Evolutionary conservation across 2,888 invertebrate species (phyloP), one percentile per base, ranked within the genome.

Genomic region (Protodeltote pygarga): DNA sequence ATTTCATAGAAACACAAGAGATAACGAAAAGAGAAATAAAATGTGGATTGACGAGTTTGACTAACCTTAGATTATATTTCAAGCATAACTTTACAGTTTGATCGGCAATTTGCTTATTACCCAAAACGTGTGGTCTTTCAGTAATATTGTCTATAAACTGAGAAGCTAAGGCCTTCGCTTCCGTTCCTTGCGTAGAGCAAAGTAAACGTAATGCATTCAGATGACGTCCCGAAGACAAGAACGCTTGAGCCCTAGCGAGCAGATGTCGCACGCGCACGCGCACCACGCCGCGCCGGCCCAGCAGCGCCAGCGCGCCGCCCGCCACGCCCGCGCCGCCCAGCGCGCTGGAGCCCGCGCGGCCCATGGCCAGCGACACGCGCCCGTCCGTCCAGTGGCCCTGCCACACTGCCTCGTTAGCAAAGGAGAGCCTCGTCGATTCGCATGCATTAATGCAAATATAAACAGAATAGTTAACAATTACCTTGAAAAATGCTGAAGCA

Each of bases 301-400:
- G 91, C 17, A 94, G 79, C 2, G 93, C 89, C 28, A 95, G 90
- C 16, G 93, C 89, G 15, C 93, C 93, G 33, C 94, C 94, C 2
- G 92, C 79, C 67, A 84, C 83, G 59, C 85, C 82, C 1, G 85
- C 86, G 19, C 92, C 92, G 0, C 87, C 92, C 14, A 92, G 64
- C 0, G 94, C 94, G 67, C 93, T 92, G 3, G 89, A 92, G 0
- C 94, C 94, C 0, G 94, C 94, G 38, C 88, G 77, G 24, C 93
- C 92, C 80, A 94, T 89, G 0, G 94, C 94, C 2, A 92, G 92
- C 51, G 96, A 93, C 65, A 95, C 99, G 78, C 98, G 98, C 0
- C 99, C 98, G 3, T 99, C 99, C 0, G 99, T 99, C 52, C 98
- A 98, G 24, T 98, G 91, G 0, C 97, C 99, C 91, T 98, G 94